Evolutionary conservation across 2,888 invertebrate species (phyloP), one percentile per base, ranked within the genome.

Genomic region (Nycteola revayana): DNA sequence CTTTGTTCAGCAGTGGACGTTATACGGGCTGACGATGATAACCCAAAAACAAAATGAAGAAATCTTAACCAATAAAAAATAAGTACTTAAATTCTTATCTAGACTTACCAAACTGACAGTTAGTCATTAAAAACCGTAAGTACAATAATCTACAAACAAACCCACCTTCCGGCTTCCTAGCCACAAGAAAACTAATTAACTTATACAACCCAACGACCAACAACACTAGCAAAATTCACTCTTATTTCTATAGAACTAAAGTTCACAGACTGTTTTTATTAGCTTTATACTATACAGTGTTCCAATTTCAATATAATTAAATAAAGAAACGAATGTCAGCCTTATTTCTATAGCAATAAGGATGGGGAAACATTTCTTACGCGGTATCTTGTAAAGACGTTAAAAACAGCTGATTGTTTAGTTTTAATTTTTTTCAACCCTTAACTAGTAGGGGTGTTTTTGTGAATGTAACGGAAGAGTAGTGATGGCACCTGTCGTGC

Each of bases 381-480:
- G 26, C 6, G 8, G 10, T 10, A 26, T 7, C 25, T 24, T 11
- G 4, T 22, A 28, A 38, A 8, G 9, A 37, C 40, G 29, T 48
- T 35, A 9, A 1, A 17, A 51, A 36, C 60, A 63, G 61, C 66
- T 66, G 61, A 62, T 66, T 41, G 47, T 39, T 52, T 56, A 58
- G 55, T 45, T 27, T 47, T 38, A 36, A 29, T 34, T 54, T 56
- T 61, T 56, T 49, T 46, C 36, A 36, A 39, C 25, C 28, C 44
- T 11, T 22, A 28, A 38, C 29, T 42, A 30, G 32, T 52, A 45
- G 50, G 56, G 60, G 55, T 57, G 44, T 49, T 55, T 60, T 60
- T 60, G 23, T 52, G 47, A 33, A 32, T 42, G 43, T 66, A 70
- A 69, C 66, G 66, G 66, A 60, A 61, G 53, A 51, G 31, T 36